Evolutionary conservation across 2,113 vertebrate species (phyloP).

Genomic region (Malaclemys terrapin): DNA sequence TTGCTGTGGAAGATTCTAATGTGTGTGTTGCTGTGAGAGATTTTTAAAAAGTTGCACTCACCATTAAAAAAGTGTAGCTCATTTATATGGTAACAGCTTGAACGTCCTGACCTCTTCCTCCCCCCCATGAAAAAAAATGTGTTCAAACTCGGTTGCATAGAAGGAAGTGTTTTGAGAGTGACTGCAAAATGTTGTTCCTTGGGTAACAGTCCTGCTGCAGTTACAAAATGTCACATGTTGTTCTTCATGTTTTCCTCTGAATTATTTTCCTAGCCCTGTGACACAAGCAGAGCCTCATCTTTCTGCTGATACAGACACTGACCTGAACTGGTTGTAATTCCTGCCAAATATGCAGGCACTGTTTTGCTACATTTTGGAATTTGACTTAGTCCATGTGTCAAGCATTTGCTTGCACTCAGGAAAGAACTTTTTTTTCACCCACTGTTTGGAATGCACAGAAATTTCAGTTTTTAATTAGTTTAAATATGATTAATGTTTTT

Average conservation of each 20-base stretch:
- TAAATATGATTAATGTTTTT: constrained; percentile 74
- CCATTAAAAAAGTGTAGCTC: neutral
- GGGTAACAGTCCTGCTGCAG: constrained; percentile 59
- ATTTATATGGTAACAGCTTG: constrained; percentile 60
- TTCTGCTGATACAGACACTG: constrained; percentile 79
- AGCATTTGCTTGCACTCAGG: constrained; percentile 79
- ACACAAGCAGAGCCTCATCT: constrained; percentile 64
- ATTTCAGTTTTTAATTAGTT: constrained; percentile 80
- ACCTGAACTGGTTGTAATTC: constrained; percentile 79
- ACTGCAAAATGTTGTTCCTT: constrained; percentile 62
- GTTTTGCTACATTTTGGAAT: constrained; percentile 85
- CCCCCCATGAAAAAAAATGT: constrained; percentile 30
- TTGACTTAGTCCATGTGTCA: constrained; percentile 79
- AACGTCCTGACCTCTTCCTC: constrained; percentile 59
- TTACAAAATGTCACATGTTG: constrained; percentile 74
- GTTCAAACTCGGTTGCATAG: constrained; percentile 60
- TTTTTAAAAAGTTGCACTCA: neutral
- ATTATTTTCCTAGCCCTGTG: constrained; percentile 69
- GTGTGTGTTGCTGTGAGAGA: constrained; percentile 33
- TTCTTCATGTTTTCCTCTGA: constrained; percentile 71
- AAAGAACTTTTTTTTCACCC: constrained; percentile 67
- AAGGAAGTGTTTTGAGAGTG: constrained; percentile 71
- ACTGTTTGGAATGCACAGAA: constrained; percentile 70
- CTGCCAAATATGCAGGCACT: constrained; percentile 83
- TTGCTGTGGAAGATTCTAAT: neutral